Percentiles rank a stretch among this genome's conserved stretches.
These are phyloP conservation scores for Felis catus DNA, from an alignment of 2,113 vertebrate species.

Conservation along the genomic window F.catus_Fca126_mat1.0 CM031423.1:20140501-20141000, in stretches of 20 bases:
- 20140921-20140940: not conserved
- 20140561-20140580: too few species aligned
- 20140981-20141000: accelerated
- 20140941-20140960: too few species aligned
- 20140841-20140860: not conserved
- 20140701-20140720: accelerated
- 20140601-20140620: too few species aligned
- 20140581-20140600: too few species aligned
- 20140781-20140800: accelerated
- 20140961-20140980: accelerated
- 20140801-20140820: accelerated
- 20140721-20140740: not conserved
- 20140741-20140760: not conserved
- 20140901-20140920: too few species aligned
- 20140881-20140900: not conserved
- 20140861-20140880: not conserved
- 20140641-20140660: too few species aligned
- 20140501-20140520: too few species aligned
- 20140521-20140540: too few species aligned
- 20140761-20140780: not conserved
- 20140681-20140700: accelerated
- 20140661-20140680: not conserved
- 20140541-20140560: too few species aligned
- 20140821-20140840: not conserved
- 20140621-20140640: too few species aligned